A percentile compares a stretch with the other conserved stretches of the same genome.
phyloP scores from a whole-genome alignment of 2,888 invertebrate genomes.

The Clistopyga incitator region DNA sequence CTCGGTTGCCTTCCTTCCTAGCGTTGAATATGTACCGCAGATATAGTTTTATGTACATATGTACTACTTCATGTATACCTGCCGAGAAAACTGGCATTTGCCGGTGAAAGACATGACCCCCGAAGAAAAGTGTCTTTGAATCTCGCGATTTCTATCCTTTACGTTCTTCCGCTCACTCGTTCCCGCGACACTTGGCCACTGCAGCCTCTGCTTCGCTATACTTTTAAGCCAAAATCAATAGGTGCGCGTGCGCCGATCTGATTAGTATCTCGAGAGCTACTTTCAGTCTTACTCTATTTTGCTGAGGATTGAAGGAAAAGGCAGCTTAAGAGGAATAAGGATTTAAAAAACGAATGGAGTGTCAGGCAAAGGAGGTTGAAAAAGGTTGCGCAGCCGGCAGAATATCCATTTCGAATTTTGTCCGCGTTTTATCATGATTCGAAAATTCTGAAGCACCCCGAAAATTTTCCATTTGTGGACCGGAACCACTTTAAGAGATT shows the following conservation, averaged over 20 bases:
- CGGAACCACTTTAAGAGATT: constrained; percentile 2
- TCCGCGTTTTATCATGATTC: constrained; percentile 43
- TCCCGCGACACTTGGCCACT: constrained; percentile 39
- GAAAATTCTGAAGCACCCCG: constrained; percentile 63
- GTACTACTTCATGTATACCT: constrained; percentile 11
- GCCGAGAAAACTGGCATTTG: constrained; percentile 34
- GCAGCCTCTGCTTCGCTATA: constrained; percentile 56
- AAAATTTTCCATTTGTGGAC: constrained; percentile 56
- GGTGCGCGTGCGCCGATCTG: constrained; percentile 64
- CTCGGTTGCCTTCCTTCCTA: constrained; percentile 42
- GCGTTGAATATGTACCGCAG: background rate
- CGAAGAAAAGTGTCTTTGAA: constrained; percentile 67
- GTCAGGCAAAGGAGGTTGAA: background rate
- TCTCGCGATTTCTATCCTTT: constrained; percentile 60
- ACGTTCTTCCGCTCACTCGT: constrained; percentile 30
- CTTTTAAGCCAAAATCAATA: constrained; percentile 68
- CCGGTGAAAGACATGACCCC: constrained; percentile 49
- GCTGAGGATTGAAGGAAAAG: constrained; percentile 22
- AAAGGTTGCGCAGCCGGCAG: background rate
- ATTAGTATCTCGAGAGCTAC: constrained; percentile 60
- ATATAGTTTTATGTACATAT: constrained; percentile 19
- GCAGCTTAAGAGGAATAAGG: constrained; percentile 36
- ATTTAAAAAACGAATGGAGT: constrained; percentile 18
- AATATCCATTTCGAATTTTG: constrained; percentile 52
- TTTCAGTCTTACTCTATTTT: constrained; percentile 45